phyloP scores from a whole-genome alignment of 2,797 vertebrate genomes.

The Apodemus agrarius region DNA sequence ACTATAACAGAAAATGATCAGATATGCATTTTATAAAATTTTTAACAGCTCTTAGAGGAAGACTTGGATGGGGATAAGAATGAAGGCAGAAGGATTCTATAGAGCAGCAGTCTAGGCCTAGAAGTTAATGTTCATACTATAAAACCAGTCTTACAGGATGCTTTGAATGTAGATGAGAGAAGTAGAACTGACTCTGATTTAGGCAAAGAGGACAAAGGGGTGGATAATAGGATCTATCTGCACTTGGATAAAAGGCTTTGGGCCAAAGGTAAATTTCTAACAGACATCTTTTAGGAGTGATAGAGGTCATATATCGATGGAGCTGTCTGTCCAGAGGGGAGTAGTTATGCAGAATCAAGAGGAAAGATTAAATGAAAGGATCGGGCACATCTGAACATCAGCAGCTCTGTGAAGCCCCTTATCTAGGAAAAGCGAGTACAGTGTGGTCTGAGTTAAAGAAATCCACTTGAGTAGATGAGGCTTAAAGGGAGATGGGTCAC shows the following conservation, averaged over 20 bases:
- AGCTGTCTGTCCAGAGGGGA: not conserved
- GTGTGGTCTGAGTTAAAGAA: not conserved
- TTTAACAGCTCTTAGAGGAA: not conserved
- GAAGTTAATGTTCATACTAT: not conserved
- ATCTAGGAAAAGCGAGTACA: not conserved
- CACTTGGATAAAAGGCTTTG: not conserved
- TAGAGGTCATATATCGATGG: not conserved
- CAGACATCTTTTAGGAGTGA: not conserved
- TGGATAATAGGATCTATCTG: not conserved
- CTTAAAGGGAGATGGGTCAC: not conserved
- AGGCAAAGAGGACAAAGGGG: not conserved
- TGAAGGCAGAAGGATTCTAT: not conserved
- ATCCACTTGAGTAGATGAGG: not conserved
- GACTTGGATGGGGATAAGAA: slow-evolving; percentile 32
- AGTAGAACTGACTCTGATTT: not conserved
- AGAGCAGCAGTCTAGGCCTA: not conserved
- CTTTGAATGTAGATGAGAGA: slow-evolving; percentile 13
- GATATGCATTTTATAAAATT: slow-evolving; percentile 5
- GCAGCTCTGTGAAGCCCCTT: not conserved
- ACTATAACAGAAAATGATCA: not conserved
- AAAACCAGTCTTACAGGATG: not conserved
- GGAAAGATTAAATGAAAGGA: not conserved
- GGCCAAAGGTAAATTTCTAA: not conserved
- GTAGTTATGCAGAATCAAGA: not conserved
- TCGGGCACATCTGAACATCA: not conserved